Conservation (phyloP, 2,888 invertebrate genomes). For the Lasioglossum pauxillum region DNA sequence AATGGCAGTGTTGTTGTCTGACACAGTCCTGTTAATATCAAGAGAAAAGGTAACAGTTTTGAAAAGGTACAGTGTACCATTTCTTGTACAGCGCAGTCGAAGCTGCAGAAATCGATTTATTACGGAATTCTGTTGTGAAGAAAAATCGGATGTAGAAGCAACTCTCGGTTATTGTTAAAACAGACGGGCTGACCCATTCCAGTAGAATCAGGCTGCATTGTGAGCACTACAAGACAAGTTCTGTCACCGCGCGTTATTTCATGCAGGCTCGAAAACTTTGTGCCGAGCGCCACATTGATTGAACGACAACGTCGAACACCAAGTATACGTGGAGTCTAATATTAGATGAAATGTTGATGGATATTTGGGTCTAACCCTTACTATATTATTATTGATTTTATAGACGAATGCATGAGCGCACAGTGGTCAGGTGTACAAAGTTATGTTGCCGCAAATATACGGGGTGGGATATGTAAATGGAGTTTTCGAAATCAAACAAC, state of each 20-base stretch:
- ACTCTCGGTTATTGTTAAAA: neutral
- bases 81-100: neutral
- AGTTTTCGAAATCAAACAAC: neutral
- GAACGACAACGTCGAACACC: conserved; percentile 10
- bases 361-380: conserved; percentile 42
- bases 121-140: neutral
- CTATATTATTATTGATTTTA: conserved; percentile 38
- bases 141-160: neutral
- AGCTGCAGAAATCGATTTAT: neutral
- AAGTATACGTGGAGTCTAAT: conserved; percentile 38
- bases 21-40: neutral
- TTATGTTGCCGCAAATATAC: conserved; percentile 14
- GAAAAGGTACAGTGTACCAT: neutral
- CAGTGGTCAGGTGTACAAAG: conserved; percentile 4
- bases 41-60: neutral
- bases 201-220: neutral
- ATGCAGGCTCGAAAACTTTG: conserved; percentile 22
- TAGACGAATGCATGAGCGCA: conserved; percentile 16
- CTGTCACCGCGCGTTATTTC: neutral
- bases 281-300: conserved; percentile 20
- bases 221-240: neutral
- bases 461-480: neutral
- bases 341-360: conserved; percentile 37
- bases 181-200: conserved; percentile 2
- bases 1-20: neutral